Evolutionary conservation across 2,797 vertebrate genomes (phyloP).

Genomic region (Channallabes apus): DNA sequence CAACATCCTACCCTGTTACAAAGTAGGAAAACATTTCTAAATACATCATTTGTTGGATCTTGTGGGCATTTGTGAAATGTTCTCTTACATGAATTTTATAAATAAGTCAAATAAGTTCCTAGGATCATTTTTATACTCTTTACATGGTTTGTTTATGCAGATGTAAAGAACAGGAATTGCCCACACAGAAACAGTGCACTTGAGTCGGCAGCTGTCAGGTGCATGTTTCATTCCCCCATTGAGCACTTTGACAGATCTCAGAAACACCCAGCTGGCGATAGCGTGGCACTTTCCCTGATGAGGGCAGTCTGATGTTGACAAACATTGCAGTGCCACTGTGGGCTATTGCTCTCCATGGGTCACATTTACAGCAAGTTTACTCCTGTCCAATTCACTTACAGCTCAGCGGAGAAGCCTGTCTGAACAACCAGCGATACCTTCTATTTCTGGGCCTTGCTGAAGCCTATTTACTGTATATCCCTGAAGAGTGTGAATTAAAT

Average conservation of each 20-base stretch:
- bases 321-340: slow-evolving; percentile 71
- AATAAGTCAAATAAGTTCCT: background rate
- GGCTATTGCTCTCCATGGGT: slow-evolving; percentile 62
- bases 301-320: slow-evolving; percentile 71
- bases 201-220: slow-evolving; percentile 66
- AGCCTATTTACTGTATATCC: slow-evolving; percentile 40
- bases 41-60: background rate
- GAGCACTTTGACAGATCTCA: slow-evolving; percentile 70
- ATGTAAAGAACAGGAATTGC: slow-evolving; percentile 1
- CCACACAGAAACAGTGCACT: slow-evolving; percentile 9
- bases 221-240: slow-evolving; percentile 62
- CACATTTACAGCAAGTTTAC: slow-evolving; percentile 63
- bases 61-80: background rate
- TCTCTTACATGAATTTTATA: background rate
- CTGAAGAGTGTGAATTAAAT: slow-evolving; percentile 2
- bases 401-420: slow-evolving; percentile 43
- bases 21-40: background rate
- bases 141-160: background rate
- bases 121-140: background rate
- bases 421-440: slow-evolving; percentile 49
- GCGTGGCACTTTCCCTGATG: slow-evolving; percentile 58
- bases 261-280: slow-evolving; percentile 71
- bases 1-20: slow-evolving; percentile 21
- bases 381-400: slow-evolving; percentile 67
- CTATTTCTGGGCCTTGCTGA: slow-evolving; percentile 30